Conservation (phyloP, 2,797 vertebrate species). For the Sebastes melanostomus region DNA sequence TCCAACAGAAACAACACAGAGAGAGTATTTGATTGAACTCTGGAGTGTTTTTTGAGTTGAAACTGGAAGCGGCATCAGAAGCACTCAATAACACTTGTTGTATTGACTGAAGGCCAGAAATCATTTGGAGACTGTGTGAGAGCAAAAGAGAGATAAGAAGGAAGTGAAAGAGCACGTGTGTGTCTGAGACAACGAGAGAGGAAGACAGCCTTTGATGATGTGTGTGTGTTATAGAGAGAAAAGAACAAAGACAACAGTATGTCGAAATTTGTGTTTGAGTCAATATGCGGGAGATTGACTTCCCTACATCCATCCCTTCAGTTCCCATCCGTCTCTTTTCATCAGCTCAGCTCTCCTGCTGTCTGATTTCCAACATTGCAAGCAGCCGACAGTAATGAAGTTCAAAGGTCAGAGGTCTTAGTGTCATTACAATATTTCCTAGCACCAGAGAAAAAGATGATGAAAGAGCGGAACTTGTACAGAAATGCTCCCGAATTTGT, state of each 20-base stretch:
- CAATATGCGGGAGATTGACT: background rate
- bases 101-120: conserved; percentile 44
- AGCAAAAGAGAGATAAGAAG: background rate
- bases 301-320: background rate
- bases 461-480: background rate
- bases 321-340: background rate
- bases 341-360: background rate
- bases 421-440: background rate
- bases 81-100: conserved; percentile 48
- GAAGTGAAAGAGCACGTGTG: conserved; percentile 15
- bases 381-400: background rate
- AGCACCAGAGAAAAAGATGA: background rate
- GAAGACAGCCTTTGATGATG: background rate
- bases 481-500: background rate
- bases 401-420: background rate
- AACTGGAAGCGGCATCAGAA: conserved; percentile 33
- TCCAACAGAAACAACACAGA: background rate
- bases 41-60: conserved; percentile 24
- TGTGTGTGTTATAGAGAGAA: background rate
- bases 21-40: conserved; percentile 43
- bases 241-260: background rate
- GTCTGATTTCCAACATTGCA: background rate
- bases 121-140: conserved; percentile 4
- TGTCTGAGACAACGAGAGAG: background rate
- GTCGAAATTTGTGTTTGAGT: conserved; percentile 9